Evolutionary conservation across 2,113 vertebrate species (phyloP).

Genomic region (Equus przewalskii): DNA sequence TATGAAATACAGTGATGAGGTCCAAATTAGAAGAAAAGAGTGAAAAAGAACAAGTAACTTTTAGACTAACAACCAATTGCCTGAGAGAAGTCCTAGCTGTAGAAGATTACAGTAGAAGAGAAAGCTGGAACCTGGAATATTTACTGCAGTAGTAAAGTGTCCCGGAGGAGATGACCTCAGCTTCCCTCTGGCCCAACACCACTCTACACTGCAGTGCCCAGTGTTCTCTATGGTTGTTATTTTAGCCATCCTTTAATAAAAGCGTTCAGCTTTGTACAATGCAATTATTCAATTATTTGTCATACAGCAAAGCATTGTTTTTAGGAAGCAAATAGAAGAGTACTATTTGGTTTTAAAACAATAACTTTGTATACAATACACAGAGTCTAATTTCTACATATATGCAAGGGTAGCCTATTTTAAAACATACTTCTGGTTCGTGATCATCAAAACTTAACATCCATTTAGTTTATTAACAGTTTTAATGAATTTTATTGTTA

Average conservation of each 20-base stretch:
- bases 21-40: slow-evolving; percentile 5
- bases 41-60: neutral
- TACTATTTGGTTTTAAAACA: neutral
- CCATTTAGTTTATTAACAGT: neutral
- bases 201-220: neutral
- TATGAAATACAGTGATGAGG: neutral
- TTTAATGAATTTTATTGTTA: neutral
- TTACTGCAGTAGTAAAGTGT: neutral
- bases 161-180: neutral
- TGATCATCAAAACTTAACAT: neutral
- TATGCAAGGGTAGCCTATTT: neutral
- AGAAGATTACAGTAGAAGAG: neutral
- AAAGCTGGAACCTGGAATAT: neutral
- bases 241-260: slow-evolving; percentile 1
- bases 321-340: neutral
- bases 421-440: neutral
- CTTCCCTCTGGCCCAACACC: neutral
- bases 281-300: neutral
- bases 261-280: neutral
- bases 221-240: neutral
- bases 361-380: neutral
- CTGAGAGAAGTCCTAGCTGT: neutral
- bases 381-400: neutral
- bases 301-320: neutral
- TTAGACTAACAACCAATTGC: neutral